These are phyloP conservation scores for Lathamus discolor DNA, from an alignment of 2,113 vertebrate species.

Conservation along the genomic window DNA sequence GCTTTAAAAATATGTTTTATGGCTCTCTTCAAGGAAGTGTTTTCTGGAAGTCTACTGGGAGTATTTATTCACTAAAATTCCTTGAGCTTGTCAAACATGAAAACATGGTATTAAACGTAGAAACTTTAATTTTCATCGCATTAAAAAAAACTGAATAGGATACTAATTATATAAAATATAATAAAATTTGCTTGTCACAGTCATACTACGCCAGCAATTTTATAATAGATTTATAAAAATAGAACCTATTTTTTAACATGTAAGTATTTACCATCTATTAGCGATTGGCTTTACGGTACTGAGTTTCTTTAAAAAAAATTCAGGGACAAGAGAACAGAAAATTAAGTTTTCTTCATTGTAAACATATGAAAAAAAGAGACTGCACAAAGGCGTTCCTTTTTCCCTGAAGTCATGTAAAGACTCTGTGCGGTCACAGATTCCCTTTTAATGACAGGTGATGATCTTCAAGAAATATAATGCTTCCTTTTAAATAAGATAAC, in stretches of 20 bases:
- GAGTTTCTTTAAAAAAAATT: not conserved
- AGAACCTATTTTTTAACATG: not conserved
- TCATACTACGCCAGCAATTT: not conserved
- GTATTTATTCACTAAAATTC: constrained; percentile 80
- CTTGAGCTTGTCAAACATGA: constrained; percentile 76
- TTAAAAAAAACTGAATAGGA: constrained; percentile 73
- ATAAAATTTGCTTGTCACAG: not conserved
- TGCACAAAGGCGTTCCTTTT: not conserved
- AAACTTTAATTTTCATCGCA: constrained; percentile 85
- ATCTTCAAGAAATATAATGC: not conserved
- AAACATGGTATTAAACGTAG: constrained; percentile 76
- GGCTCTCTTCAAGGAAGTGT: constrained; percentile 70
- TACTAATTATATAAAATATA: constrained; percentile 73
- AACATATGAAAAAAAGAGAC: not conserved
- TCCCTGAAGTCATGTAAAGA: not conserved
- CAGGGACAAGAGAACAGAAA: not conserved
- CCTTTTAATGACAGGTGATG: not conserved
- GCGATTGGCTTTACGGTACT: not conserved
- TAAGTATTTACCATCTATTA: not conserved
- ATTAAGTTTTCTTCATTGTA: not conserved
- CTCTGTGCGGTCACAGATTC: not conserved
- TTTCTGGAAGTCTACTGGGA: constrained; percentile 78
- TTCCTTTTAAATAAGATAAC: not conserved
- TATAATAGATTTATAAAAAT: not conserved
- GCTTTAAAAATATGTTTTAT: constrained; percentile 79